Conservation (phyloP, 2,113 vertebrate species). For the Notiomystis cincta region DNA sequence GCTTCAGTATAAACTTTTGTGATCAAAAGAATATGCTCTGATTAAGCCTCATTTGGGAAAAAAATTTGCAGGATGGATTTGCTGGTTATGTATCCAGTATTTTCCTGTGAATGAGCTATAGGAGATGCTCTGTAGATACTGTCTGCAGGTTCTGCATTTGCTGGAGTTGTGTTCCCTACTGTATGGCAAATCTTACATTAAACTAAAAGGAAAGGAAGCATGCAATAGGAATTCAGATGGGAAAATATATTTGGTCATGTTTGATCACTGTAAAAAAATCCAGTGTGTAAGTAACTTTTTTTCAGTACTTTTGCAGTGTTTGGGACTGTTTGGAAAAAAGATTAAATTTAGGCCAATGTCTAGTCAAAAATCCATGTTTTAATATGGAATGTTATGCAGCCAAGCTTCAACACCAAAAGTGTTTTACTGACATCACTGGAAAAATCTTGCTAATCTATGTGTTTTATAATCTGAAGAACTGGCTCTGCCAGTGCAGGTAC, state of each 20-base stretch:
- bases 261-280: background rate
- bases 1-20: background rate
- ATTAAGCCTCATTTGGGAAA: background rate
- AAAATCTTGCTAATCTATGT: constrained; percentile 13
- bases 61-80: background rate
- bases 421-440: constrained; percentile 53
- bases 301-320: background rate
- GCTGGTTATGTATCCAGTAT: background rate
- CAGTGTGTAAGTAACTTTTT: background rate
- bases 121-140: background rate
- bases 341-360: constrained; percentile 12
- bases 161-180: background rate
- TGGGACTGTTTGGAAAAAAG: constrained; percentile 8
- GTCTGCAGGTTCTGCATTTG: background rate
- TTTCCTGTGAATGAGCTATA: background rate
- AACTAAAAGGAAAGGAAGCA: background rate
- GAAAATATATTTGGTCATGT: background rate
- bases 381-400: constrained; percentile 5
- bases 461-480: background rate
- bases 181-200: background rate
- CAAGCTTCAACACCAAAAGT: background rate
- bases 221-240: background rate
- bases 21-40: background rate
- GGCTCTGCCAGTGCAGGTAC: background rate
- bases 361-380: constrained; percentile 22